Evolutionary conservation across 2,888 invertebrate genomes (phyloP).

Genomic region (Hoplodrina blanda): DNA sequence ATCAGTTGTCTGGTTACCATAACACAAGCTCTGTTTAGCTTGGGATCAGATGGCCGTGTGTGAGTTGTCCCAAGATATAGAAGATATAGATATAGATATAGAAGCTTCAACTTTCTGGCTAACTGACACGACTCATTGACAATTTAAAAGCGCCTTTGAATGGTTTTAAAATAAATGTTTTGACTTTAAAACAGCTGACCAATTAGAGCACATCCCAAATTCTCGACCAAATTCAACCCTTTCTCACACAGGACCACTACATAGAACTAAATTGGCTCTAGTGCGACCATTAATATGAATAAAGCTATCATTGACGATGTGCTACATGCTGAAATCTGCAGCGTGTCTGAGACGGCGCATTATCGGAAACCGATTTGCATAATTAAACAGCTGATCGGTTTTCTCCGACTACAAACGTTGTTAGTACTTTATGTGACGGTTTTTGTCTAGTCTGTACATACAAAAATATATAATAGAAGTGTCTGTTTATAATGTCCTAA

Average conservation of each 20-base stretch:
- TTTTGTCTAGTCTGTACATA: conserved; percentile 7
- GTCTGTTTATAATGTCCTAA: no score
- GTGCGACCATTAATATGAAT: conserved; percentile 72
- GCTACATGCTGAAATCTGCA: conserved; percentile 50
- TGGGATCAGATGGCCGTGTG: no score
- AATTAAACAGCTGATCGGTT: conserved; percentile 62
- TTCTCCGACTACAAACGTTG: conserved; percentile 34
- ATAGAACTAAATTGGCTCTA: conserved; percentile 59
- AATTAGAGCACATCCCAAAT: conserved; percentile 1
- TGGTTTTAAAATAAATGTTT: no score
- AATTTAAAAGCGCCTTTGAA: no score
- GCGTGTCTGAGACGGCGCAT: conserved; percentile 56
- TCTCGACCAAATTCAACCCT: background rate
- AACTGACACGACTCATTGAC: no score
- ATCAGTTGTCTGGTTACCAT: no score
- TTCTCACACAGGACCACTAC: conserved; percentile 51
- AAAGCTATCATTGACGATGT: conserved; percentile 68
- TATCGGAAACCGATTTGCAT: conserved; percentile 79
- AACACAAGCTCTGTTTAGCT: no score
- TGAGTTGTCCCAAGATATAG: no score
- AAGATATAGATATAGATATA: no score
- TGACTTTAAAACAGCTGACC: background rate
- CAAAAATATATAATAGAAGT: no score
- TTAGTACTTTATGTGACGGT: conserved; percentile 12
- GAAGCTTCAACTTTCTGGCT: no score